Base-by-base conservation (phyloP, 2,113 vertebrate species). In the Pterophyllum scalare region DNA sequence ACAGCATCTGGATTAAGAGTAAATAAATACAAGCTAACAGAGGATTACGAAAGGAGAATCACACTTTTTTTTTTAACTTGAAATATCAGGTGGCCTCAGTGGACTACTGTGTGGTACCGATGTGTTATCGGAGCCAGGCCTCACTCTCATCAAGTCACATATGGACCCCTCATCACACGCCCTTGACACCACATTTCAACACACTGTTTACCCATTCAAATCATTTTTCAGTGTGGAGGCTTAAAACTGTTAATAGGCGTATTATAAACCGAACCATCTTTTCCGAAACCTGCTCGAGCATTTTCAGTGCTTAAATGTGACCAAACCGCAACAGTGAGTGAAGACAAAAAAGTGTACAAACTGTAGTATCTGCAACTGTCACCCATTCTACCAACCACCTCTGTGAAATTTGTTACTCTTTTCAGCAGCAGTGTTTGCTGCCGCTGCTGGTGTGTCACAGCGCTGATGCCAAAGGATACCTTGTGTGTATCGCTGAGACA, bases 71-170 rank as follows among this genome's bases (percentile, higher is more conserved):
- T 43, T 43, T n/a, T n/a, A n/a, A 65, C 38, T 65, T 17, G 13
- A 65, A 65, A 65, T n/a, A 7, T 65, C 62, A 65, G 62, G 62
- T 65, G 38, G 43, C 62, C 62, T 43, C 62, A 65, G 38, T 65
- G 38, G 38, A 24, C 38, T 38, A 65, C 62, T 43, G 62, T 65
- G 38, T 46, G 22, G 17, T 46, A 11, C 64, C 22, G 26, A 26
- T 26, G 38, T 43, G 43, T 26, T 14, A 26, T 43, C 40, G 19
- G 11, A 46, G 64, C 64, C 64, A 49, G 40, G 3, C 24, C 64
- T 49, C 22, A 7, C 46, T 24, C 64, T 19, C 64, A 70, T 26
- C 26, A 28, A 9, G 40, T 49, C 14, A 70, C 40, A 70, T 19
- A 67, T 19, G 14, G 64, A 26, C 13, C 14, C 38, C 35, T 38